Conservation (phyloP, 2,113 vertebrate species). For the Abramis brama region DNA sequence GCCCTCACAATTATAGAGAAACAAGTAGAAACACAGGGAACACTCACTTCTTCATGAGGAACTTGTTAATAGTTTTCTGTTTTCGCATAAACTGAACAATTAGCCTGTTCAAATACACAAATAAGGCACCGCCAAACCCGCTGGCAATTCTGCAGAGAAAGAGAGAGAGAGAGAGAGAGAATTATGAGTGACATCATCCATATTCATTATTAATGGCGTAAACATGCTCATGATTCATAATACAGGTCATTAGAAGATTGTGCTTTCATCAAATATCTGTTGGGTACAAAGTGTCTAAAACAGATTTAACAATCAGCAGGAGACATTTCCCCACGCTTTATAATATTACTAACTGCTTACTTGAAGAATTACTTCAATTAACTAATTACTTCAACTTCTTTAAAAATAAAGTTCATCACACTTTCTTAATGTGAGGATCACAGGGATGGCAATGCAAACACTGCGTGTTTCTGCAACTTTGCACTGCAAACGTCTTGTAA, state of each 20-base stretch:
- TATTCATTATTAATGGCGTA: slow-evolving; percentile 67
- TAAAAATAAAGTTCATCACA: no score
- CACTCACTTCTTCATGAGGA: slow-evolving; percentile 98
- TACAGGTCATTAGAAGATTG: slow-evolving; percentile 39
- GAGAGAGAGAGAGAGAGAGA: background rate
- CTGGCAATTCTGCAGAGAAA: slow-evolving; percentile 85
- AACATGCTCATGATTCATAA: slow-evolving; percentile 57
- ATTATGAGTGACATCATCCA: slow-evolving; percentile 54
- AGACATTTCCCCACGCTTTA: background rate
- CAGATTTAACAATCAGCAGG: slow-evolving; percentile 24
- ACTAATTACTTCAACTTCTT: no score
- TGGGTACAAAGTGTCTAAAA: background rate
- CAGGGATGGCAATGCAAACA: no score
- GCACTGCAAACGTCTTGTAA: no score
- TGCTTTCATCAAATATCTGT: slow-evolving; percentile 36
- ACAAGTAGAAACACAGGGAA: background rate
- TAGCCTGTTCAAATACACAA: slow-evolving; percentile 94
- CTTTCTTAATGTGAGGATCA: no score
- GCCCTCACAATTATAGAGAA: background rate
- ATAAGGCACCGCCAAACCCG: slow-evolving; percentile 91
- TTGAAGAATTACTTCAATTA: no score
- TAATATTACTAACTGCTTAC: no score
- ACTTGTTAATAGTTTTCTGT: slow-evolving; percentile 96
- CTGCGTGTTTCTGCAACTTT: no score
- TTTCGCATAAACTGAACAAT: slow-evolving; percentile 98